Base-by-base conservation (phyloP, 2,888 invertebrate species). In the Leptinotarsa rubiginosa region DNA sequence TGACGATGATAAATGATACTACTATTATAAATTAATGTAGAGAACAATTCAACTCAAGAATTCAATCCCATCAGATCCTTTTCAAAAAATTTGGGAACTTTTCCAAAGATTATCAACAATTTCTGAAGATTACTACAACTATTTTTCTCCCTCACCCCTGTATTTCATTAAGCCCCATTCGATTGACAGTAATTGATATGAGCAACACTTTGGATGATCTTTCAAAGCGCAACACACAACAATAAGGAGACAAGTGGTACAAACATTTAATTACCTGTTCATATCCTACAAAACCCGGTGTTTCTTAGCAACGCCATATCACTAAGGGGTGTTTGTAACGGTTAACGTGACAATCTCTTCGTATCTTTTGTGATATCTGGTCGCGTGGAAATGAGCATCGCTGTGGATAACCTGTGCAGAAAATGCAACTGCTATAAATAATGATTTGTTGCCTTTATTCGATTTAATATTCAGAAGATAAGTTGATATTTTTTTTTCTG, bases 211-310 rank as follows among this genome's bases (percentile, higher is more conserved):
- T 31, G 56, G 52, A 56, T 56, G 69, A 56, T 69, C 69, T 47
- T 54, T 69, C 69, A 69, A 73, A 68, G 74, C 74, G 66, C 64
- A 54, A 22, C 64, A 69, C 68, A 67, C 72, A 79, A 82, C 80
- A 81, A 81, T 80, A 72, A 77, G 77, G 74, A 73, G 67, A 76
- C 78, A 80, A 81, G 77, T 79, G 81, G 78, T 76, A 72, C 76
- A 65, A 69, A 75, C 77, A 78, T 79, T 80, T 81, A 81, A 81
- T 81, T 81, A 81, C 79, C 79, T 77, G 72, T 76, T 70, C 70
- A 75, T 69, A 59, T 69, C 47, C 22, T 15, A 56, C 59, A 18
- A 41, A 47, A 22, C 20, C 16, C 56, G 59, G 59, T 56, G 69
- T 69, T 69, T 59, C 69, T 69, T 59, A 56, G 69, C 69, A 56